These are phyloP conservation scores for Cottoperca gobio DNA, from an alignment of 2,797 vertebrate genomes.

Conservation along the genomic window DNA sequence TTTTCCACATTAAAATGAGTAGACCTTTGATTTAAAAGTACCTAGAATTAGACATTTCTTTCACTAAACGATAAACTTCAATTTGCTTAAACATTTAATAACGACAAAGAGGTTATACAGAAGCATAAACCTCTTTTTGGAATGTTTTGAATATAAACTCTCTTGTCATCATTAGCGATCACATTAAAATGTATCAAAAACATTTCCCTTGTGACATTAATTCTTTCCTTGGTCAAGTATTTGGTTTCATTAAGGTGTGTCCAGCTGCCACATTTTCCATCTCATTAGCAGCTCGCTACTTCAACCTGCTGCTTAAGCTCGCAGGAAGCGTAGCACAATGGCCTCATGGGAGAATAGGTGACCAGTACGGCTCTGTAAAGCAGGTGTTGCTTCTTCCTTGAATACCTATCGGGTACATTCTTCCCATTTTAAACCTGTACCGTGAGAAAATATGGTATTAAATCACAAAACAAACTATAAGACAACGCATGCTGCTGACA, in stretches of 20 bases:
- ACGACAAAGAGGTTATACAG: not conserved
- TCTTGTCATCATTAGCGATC: constrained; percentile 10
- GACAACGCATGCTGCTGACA: not conserved
- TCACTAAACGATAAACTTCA: not conserved
- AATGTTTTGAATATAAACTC: not conserved
- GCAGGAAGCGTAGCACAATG: constrained; percentile 43
- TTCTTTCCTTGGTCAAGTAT: constrained; percentile 26
- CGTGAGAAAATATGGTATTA: not conserved
- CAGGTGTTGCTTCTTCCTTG: constrained; percentile 50
- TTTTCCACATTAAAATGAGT: not conserved
- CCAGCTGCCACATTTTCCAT: constrained; percentile 58
- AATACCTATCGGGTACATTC: constrained; percentile 52
- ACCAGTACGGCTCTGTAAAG: constrained; percentile 32
- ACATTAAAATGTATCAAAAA: constrained; percentile 36
- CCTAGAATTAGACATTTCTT: not conserved
- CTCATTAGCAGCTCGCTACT: constrained; percentile 66
- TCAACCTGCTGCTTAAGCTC: constrained; percentile 62
- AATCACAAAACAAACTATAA: not conserved
- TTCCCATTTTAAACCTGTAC: constrained; percentile 32
- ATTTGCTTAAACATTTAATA: not conserved
- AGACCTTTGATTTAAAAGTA: not conserved
- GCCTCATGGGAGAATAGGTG: constrained; percentile 60
- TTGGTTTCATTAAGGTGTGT: constrained; percentile 55
- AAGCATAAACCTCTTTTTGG: not conserved
- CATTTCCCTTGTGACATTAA: constrained; percentile 23